A percentile compares a stretch with the other conserved stretches of the same genome.
Conservation (phyloP, 1,140 invertebrate species). For the Penaeus indicus region DNA sequence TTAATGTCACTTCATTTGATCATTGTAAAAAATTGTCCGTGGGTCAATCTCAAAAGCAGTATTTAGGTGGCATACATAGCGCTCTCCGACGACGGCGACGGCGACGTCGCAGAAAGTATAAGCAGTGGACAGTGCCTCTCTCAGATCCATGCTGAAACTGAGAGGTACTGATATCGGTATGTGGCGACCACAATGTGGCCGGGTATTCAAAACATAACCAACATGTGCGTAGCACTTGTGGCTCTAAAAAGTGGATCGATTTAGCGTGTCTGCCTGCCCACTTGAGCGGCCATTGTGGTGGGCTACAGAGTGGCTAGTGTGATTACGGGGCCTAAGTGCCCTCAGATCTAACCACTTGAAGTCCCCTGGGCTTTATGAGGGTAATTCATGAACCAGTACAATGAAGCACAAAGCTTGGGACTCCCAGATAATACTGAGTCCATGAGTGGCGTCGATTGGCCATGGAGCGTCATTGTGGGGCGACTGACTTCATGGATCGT, state of each 20-base stretch:
- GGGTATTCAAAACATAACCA: conserved; percentile 11
- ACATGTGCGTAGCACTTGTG: neutral
- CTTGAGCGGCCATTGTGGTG: neutral
- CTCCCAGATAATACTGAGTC: too few relatives aligned
- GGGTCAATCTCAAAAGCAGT: conserved; percentile 10
- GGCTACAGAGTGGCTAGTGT: neutral
- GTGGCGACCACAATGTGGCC: conserved; percentile 9
- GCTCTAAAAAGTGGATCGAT: neutral
- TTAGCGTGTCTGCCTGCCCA: neutral
- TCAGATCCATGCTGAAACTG: conserved; percentile 10
- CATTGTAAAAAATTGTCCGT: conserved; percentile 6
- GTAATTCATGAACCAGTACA: too few relatives aligned
- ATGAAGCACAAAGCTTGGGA: too few relatives aligned
- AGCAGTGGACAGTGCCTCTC: conserved; percentile 9
- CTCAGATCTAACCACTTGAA: too few relatives aligned
- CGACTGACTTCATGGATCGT: too few relatives aligned
- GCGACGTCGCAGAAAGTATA: conserved; percentile 10
- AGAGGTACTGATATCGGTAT: conserved; percentile 1
- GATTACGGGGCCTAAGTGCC: too few relatives aligned
- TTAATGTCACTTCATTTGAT: conserved; percentile 12
- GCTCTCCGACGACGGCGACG: conserved; percentile 8
- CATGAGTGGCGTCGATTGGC: too few relatives aligned
- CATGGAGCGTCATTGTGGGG: too few relatives aligned
- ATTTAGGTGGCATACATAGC: conserved; percentile 1
- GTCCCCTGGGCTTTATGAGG: too few relatives aligned